Evolutionary conservation across 2,113 vertebrate species (phyloP), one percentile per base, ranked within the genome.

Genomic region (Gymnarchus niloticus): DNA sequence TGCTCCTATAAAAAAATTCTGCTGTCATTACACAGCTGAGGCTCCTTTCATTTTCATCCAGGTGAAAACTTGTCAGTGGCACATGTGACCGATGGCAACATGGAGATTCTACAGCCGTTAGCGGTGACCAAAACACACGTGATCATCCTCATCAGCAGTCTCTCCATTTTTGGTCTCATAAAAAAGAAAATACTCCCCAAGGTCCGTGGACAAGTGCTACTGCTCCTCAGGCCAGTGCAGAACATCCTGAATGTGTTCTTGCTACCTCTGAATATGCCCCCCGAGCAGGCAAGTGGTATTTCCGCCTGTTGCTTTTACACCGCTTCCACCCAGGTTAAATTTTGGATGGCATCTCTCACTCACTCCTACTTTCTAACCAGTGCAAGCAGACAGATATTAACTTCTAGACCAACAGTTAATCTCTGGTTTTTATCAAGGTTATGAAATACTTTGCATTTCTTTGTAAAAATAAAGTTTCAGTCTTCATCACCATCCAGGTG

Each of bases 161-260:
- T 89, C 14, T 87, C 84, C n/a, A 0, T 23, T 6, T 87, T 85
- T 82, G 89, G 83, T 0, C 52, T 89, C 37, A 2, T 90, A 17
- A 89, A 5, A 25, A 56, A 19, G 0, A 8, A 5, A 21, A 12
- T 83, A 48, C 7, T 0, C 49, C 17, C 0, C 1, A 19, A 61
- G 0, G 83, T 85, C 57, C 56, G 8, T 19, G 86, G 82, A 1
- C 89, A 89, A 25, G 87, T 89, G 23, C 56, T 89, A 3, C 83
- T 87, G 2, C 87, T 90, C 25, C 81, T 83, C 81, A 61, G 44
- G 44, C 61, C 51, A 33, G 17, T 1, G 8, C 0, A 1, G 7
- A 3, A 69, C 25, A 51, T 52, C 6, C 12, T 73, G 83, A 84
- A 73, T 41, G 48, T 84, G 48, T 61, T 84, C 25, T 44, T 73